Percentiles rank a stretch among this genome's conserved stretches.
These are phyloP conservation scores for Anoplius nigerrimus DNA, from an alignment of 2,888 invertebrate species.

Conservation along the genomic window DNA sequence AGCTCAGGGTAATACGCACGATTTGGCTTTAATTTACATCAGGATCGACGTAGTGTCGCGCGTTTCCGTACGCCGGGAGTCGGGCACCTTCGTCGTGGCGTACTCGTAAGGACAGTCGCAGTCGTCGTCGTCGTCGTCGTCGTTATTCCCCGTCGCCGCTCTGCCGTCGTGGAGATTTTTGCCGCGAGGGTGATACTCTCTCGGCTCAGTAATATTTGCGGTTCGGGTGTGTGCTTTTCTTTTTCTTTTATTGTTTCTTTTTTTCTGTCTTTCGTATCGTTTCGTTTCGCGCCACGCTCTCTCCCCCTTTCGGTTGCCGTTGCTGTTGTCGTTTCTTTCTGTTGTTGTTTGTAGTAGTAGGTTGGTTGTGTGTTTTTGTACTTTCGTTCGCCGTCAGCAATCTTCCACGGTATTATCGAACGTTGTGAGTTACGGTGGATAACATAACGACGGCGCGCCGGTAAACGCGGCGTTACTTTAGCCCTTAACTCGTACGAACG, in stretches of 20 bases:
- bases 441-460: slow-evolving; percentile 70
- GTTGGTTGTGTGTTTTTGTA: slow-evolving; percentile 10
- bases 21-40: slow-evolving; percentile 52
- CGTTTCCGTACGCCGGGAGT: slow-evolving; percentile 38
- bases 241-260: slow-evolving; percentile 17
- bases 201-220: not conserved
- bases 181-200: slow-evolving; percentile 2
- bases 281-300: slow-evolving; percentile 17
- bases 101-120: slow-evolving; percentile 6
- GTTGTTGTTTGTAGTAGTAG: too few relatives aligned
- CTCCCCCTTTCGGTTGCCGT: not conserved
- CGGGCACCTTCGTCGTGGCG: slow-evolving; percentile 22
- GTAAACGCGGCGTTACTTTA: slow-evolving; percentile 61
- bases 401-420: slow-evolving; percentile 61
- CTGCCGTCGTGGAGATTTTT: slow-evolving; percentile 38
- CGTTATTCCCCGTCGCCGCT: slow-evolving; percentile 34
- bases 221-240: slow-evolving; percentile 8
- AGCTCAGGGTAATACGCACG: not conserved
- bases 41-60: slow-evolving; percentile 48
- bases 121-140: slow-evolving; percentile 15
- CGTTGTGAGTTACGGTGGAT: slow-evolving; percentile 61
- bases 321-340: too few relatives aligned
- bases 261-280: slow-evolving; percentile 11
- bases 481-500: slow-evolving; percentile 67
- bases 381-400: slow-evolving; percentile 15